Evolutionary conservation across 2,113 vertebrate genomes (phyloP), one percentile per base, ranked within the genome.

Genomic region (Zosterops japonicus): DNA sequence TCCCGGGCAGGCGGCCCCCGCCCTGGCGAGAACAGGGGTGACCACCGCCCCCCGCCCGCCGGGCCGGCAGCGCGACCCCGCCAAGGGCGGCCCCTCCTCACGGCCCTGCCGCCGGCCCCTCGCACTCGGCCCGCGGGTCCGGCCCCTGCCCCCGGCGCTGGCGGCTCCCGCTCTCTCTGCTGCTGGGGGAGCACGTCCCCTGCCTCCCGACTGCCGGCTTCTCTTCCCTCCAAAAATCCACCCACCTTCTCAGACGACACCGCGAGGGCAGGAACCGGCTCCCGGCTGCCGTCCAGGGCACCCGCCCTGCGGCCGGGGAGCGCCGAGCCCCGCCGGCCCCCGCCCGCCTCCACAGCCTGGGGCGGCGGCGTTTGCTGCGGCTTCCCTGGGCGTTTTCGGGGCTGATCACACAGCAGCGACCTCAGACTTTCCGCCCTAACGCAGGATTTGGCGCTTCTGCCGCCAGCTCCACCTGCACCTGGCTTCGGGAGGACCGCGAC

Each of bases 161-260:
- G 41, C 31, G 19, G 68, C 57, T 81, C 57, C 64, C 17, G 42
- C 60, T 79, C 67, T 56, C 76, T 75, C 22, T 33, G 68, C 68
- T 41, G 22, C 10, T 9, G 65, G 5, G 60, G 70, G 61, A 82
- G 27, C 33, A 6, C 13, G 21, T 61, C 76, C 44, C 60, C 69
- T 72, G 56, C 70, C n/a, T 78, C 46, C 46, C 20, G 52, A 33
- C 69, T 35, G 74, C 60, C 60, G 14, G 39, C 16, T 85, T 75
- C 67, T 67, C 47, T 89, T 89, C 71, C 87, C 87, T 93, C 80
- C 89, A 83, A 59, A 94, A 94, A 35, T 68, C 57, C 92, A 79
- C 94, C 94, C 87, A 67, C 94, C 89, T 90, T 47, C 47, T 84
- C 47, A 41, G 92, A 31, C 86, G 70, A 65, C 70, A 63, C 56